phyloP scores from a whole-genome alignment of 1,140 invertebrate species.

The Zaprionus inermis region DNA sequence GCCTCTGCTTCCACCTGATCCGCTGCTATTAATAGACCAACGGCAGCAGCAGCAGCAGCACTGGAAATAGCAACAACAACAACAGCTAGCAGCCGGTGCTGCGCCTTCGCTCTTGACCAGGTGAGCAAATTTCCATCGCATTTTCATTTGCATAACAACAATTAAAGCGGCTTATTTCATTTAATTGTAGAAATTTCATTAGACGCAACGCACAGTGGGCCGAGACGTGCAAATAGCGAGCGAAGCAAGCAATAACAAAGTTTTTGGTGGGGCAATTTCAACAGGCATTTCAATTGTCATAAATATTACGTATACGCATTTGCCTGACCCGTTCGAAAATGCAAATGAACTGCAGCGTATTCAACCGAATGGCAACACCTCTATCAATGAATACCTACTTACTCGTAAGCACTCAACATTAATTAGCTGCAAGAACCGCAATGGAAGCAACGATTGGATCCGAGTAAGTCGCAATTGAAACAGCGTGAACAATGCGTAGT shows the following conservation, averaged over 20 bases:
- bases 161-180: slow-evolving; percentile 56
- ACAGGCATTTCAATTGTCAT: too few species aligned
- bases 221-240: background rate
- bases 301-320: too few species aligned
- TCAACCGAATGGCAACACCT: background rate
- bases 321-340: too few species aligned
- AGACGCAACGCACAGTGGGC: slow-evolving; percentile 11
- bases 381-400: background rate
- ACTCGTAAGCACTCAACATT: background rate
- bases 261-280: background rate
- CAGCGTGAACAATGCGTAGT: background rate
- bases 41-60: slow-evolving; percentile 16
- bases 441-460: too few species aligned
- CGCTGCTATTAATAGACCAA: slow-evolving; percentile 64
- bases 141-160: slow-evolving; percentile 51
- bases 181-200: slow-evolving; percentile 40
- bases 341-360: background rate
- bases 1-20: slow-evolving; percentile 47
- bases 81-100: background rate
- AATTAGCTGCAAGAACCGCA: background rate
- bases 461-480: background rate
- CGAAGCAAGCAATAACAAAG: too few species aligned
- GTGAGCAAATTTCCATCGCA: slow-evolving; percentile 33
- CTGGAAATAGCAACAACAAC: background rate
- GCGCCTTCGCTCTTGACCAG: slow-evolving; percentile 28